Conservation (phyloP, 2,113 vertebrate species). For the Epinephelus cyanopodus region DNA sequence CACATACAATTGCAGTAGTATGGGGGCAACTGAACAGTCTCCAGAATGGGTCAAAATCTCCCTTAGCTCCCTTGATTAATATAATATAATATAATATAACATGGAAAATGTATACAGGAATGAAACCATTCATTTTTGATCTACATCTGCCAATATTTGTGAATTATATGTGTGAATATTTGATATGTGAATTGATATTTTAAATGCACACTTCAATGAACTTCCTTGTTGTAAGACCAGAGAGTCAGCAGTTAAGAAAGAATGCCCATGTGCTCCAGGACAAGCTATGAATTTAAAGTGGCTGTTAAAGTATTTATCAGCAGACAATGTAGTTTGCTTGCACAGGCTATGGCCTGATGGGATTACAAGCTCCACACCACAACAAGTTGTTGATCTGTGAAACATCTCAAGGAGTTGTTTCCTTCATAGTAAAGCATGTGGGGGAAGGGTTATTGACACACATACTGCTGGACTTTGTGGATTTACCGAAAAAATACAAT, state of each 20-base stretch:
- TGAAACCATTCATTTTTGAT: neutral
- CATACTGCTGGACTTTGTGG: constrained; percentile 13
- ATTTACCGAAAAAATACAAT: constrained; percentile 9
- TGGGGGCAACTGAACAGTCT: no score
- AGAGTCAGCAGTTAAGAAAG: constrained; percentile 5
- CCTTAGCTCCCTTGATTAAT: neutral
- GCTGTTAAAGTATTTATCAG: constrained; percentile 49
- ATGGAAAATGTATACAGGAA: neutral
- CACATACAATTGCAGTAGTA: neutral
- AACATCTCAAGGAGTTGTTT: constrained; percentile 8
- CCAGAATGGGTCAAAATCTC: neutral
- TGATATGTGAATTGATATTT: neutral
- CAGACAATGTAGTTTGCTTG: constrained; percentile 22
- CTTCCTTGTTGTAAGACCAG: neutral
- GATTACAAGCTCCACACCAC: constrained; percentile 32
- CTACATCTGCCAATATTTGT: neutral
- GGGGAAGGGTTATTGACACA: constrained; percentile 19
- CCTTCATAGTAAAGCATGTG: neutral
- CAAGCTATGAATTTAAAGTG: constrained; percentile 22
- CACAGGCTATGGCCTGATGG: constrained; percentile 27
- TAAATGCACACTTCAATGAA: neutral
- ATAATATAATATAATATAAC: neutral
- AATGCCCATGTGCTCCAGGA: constrained; percentile 13
- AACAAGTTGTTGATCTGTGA: constrained; percentile 22
- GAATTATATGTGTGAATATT: neutral